Conservation (phyloP, 53 echinoderm and acorn worm species). For the Astropecten irregularis region DNA sequence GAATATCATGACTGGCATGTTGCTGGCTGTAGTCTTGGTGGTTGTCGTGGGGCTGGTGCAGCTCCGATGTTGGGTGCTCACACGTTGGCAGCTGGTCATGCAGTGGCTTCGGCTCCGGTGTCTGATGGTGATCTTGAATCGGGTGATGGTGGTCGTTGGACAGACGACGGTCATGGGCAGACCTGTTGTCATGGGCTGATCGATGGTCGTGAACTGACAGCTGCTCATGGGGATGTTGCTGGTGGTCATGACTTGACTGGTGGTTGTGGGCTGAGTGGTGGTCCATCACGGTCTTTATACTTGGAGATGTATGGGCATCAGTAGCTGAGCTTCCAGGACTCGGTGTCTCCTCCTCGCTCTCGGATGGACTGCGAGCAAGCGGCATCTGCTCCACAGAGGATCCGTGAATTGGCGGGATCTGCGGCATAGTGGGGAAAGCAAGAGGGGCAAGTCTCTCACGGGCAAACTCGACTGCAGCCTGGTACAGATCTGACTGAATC, state of each 20-base stretch:
- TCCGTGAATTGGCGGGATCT: slow-evolving; percentile 32
- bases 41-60: slow-evolving; percentile 20
- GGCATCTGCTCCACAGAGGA: slow-evolving; percentile 37
- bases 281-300: slow-evolving; percentile 21
- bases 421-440: slow-evolving; percentile 40
- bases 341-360: slow-evolving; percentile 44
- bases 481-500: slow-evolving; percentile 49
- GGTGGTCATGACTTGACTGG: slow-evolving; percentile 19
- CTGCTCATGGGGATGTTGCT: slow-evolving; percentile 3
- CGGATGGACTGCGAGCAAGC: slow-evolving; percentile 20
- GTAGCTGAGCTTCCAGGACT: slow-evolving; percentile 32
- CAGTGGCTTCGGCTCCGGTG: slow-evolving; percentile 5
- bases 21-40: slow-evolving; percentile 43
- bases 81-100: slow-evolving; percentile 9
- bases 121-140: slow-evolving; percentile 9
- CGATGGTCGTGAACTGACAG: slow-evolving; percentile 28
- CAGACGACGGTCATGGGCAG: slow-evolving; percentile 8
- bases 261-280: slow-evolving; percentile 29
- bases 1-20: not conserved
- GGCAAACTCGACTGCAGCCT: slow-evolving; percentile 46
- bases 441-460: slow-evolving; percentile 54
- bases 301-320: not conserved
- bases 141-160: slow-evolving; percentile 5
- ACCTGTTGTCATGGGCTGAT: not conserved
- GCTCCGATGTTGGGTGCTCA: not conserved